A percentile compares a stretch with the other conserved stretches of the same genome.
Conservation (phyloP, 2,113 vertebrate species). For the Gallinago jamesoni region DNA sequence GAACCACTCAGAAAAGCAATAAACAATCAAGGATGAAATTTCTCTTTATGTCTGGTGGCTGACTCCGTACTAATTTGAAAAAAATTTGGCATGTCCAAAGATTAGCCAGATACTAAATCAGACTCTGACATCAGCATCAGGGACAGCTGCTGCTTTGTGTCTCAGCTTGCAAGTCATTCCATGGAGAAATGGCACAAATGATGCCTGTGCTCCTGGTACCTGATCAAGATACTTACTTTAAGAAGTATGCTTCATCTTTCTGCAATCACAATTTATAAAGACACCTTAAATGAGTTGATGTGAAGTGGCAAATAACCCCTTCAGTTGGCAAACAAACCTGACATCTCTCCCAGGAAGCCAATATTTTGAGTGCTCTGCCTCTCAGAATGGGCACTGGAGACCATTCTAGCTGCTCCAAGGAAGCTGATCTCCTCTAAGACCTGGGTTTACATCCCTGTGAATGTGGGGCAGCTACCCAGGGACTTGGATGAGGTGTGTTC, state of each 20-base stretch:
- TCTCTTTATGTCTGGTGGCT: background rate
- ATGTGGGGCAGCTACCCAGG: background rate
- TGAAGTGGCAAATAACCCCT: background rate
- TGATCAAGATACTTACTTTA: background rate
- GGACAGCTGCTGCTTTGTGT: background rate
- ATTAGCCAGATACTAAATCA: background rate
- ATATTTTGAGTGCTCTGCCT: background rate
- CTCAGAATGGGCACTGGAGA: background rate
- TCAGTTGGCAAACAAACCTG: background rate
- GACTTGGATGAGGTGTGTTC: background rate
- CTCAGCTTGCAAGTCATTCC: background rate
- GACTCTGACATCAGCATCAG: background rate
- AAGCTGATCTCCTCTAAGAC: background rate
- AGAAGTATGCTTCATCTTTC: background rate
- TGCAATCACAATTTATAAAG: background rate
- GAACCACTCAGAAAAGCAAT: background rate
- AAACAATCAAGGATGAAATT: background rate
- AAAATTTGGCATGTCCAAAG: background rate
- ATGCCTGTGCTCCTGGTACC: background rate
- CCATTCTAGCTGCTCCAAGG: background rate
- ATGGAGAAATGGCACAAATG: background rate
- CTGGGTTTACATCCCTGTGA: background rate
- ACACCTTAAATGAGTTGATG: background rate
- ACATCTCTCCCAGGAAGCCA: background rate
- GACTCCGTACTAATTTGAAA: background rate